Conservation (phyloP, 2,797 vertebrate species). For the Paratrypauchen microcephalus region DNA sequence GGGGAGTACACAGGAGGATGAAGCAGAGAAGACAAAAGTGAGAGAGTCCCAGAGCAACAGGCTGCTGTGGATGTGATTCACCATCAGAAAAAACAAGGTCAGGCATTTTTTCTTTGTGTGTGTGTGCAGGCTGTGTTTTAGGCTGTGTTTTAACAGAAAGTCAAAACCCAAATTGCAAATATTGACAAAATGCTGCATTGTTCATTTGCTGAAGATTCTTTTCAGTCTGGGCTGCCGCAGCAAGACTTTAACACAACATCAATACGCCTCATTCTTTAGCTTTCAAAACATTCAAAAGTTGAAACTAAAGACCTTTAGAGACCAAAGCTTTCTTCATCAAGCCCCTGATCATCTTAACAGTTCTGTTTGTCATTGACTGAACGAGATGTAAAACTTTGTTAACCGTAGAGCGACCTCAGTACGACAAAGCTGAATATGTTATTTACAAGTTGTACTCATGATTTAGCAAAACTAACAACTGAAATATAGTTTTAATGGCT, state of each 20-base stretch:
- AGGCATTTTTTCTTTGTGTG: neutral
- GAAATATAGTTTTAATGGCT: neutral
- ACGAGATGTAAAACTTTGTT: neutral
- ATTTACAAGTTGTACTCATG: neutral
- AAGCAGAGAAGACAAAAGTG: conserved; percentile 32
- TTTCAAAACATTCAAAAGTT: conserved; percentile 10
- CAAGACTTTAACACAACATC: neutral
- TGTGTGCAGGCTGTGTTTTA: conserved; percentile 2
- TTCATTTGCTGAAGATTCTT: conserved; percentile 10
- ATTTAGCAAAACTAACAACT: neutral
- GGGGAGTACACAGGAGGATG: conserved; percentile 29
- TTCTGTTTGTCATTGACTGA: neutral
- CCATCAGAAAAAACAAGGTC: conserved; percentile 16
- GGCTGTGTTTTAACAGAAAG: conserved; percentile 10
- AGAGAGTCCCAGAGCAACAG: conserved; percentile 27
- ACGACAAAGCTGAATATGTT: neutral
- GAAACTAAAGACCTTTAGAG: conserved; percentile 5
- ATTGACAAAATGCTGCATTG: conserved; percentile 5
- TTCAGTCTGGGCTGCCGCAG: neutral
- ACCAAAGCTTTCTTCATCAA: neutral
- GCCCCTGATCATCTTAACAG: neutral
- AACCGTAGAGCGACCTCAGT: neutral
- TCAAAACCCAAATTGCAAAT: conserved; percentile 19
- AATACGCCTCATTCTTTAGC: conserved; percentile 4
- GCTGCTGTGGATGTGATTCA: conserved; percentile 25